Percentiles rank a stretch among this genome's conserved stretches.
Conservation (phyloP, 2,888 invertebrate genomes). For the Machimus atricapillus region DNA sequence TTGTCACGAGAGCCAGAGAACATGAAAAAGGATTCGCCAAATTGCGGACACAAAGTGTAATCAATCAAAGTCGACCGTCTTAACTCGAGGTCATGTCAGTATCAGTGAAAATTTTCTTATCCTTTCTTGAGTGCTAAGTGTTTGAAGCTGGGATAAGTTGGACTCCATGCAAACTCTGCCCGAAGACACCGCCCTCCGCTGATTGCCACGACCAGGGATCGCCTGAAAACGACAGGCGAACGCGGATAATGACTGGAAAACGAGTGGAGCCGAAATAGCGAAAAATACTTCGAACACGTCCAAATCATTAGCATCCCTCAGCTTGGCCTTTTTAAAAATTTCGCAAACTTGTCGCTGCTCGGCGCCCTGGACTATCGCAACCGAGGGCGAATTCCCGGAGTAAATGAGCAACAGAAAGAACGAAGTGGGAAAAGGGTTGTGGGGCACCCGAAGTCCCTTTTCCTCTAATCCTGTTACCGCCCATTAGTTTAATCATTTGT, state of each 20-base stretch:
- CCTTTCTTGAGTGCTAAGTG: background rate
- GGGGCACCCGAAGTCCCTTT: background rate
- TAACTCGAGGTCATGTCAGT: constrained; percentile 4
- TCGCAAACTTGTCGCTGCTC: background rate
- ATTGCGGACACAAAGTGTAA: background rate
- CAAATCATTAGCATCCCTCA: constrained; percentile 19
- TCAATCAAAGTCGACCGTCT: constrained; percentile 18
- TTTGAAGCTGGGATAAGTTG: background rate
- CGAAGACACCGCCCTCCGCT: background rate
- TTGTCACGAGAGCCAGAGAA: background rate
- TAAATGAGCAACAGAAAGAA: background rate
- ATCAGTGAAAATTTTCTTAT: constrained; percentile 9
- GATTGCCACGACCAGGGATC: background rate
- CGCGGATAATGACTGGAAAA: background rate
- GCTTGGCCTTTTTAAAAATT: background rate
- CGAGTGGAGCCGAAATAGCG: background rate
- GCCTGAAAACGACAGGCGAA: background rate
- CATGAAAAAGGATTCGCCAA: constrained; percentile 16
- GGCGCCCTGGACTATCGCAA: background rate
- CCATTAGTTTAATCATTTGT: constrained; percentile 35
- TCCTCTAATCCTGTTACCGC: constrained; percentile 3
- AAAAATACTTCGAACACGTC: background rate
- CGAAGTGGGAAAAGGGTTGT: background rate
- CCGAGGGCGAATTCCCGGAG: background rate
- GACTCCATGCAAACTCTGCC: background rate